phyloP scores from a whole-genome alignment of 2,797 vertebrate species.

The Notolepis coatsorum region DNA sequence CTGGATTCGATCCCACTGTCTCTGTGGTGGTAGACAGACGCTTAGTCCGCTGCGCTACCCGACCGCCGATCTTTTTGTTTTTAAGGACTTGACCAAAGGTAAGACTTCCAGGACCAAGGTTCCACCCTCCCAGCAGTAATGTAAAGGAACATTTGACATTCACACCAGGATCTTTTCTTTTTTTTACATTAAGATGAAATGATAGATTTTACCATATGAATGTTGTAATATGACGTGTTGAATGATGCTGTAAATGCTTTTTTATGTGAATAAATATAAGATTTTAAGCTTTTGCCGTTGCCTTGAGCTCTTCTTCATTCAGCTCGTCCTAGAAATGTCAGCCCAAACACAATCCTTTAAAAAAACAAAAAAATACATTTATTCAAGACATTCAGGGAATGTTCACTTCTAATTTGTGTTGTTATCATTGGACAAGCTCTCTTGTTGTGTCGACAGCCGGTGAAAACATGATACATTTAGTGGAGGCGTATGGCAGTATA shows the following conservation, averaged over 20 bases:
- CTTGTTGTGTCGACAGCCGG: constrained; percentile 17
- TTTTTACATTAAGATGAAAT: constrained; percentile 37
- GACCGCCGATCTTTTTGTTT: too few species aligned
- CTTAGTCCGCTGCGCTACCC: too few species aligned
- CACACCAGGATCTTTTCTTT: constrained; percentile 5
- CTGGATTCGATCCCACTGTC: too few species aligned
- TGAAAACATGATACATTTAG: constrained; percentile 17
- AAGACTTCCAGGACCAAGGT: constrained; percentile 27
- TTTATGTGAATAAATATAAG: constrained; percentile 80
- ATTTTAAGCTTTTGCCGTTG: constrained; percentile 46
- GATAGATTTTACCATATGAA: constrained; percentile 41
- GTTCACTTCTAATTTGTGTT: background rate
- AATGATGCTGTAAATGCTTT: constrained; percentile 65
- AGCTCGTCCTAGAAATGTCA: constrained; percentile 11
- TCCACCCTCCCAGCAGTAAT: constrained; percentile 10
- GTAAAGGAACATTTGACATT: constrained; percentile 18
- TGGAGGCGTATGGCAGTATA: background rate
- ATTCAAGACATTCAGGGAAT: constrained; percentile 35
- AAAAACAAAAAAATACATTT: constrained; percentile 28
- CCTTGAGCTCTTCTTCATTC: background rate
- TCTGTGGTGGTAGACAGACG: too few species aligned
- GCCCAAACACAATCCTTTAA: background rate
- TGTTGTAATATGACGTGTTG: constrained; percentile 57
- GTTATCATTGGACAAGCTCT: background rate
- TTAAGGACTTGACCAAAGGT: constrained; percentile 4